A percentile compares a stretch with the other conserved stretches of the same genome.
phyloP scores from a whole-genome alignment of 2,113 vertebrate species.

The Limanda limanda region DNA sequence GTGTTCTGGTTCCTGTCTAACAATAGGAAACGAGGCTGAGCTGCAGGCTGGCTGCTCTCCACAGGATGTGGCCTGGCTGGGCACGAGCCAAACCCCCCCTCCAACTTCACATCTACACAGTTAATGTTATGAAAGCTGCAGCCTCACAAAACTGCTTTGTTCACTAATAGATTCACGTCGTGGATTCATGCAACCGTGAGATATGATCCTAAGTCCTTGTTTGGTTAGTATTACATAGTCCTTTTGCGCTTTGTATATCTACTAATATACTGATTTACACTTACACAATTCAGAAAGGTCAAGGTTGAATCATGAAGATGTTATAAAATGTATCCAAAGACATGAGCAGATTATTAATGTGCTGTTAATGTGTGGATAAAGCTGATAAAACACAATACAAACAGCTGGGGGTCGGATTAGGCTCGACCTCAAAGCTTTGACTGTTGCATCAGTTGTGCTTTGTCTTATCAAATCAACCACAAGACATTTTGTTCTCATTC shows the following conservation, averaged over 20 bases:
- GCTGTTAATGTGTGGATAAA: too few species aligned
- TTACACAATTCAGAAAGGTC: too few species aligned
- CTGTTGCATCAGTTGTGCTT: neutral
- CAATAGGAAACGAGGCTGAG: slow-evolving; percentile 54
- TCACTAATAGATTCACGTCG: neutral
- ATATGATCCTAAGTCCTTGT: neutral
- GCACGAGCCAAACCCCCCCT: slow-evolving; percentile 53
- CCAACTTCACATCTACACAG: slow-evolving; percentile 35
- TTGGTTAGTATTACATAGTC: neutral
- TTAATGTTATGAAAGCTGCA: slow-evolving; percentile 39
- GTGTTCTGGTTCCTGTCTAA: slow-evolving; percentile 50
- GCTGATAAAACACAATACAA: neutral
- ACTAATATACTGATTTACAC: too few species aligned
- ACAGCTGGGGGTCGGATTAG: neutral
- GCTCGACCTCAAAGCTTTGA: neutral
- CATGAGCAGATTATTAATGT: too few species aligned
- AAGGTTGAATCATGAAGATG: too few species aligned
- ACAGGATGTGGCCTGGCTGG: slow-evolving; percentile 73
- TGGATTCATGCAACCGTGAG: neutral
- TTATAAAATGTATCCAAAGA: too few species aligned
- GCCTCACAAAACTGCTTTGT: slow-evolving; percentile 30
- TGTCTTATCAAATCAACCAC: neutral
- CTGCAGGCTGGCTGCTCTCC: slow-evolving; percentile 41
- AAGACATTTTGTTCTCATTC: neutral
- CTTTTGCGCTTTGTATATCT: neutral